Evolutionary conservation across 2,797 vertebrate species (phyloP), one percentile per base, ranked within the genome.

Genomic region (Rhinella marina): DNA sequence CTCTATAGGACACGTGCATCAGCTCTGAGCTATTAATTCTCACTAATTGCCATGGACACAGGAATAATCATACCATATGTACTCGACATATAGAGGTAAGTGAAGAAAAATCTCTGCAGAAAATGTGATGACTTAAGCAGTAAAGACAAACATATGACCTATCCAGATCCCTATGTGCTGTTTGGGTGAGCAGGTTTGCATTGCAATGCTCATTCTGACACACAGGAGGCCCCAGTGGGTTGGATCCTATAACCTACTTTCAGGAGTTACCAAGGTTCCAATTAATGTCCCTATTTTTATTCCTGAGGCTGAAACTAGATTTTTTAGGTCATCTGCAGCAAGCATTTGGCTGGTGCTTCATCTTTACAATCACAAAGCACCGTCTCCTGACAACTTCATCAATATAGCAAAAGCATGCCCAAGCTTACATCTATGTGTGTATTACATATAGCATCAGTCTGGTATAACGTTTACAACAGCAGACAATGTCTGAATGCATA

Each of bases 321-420:
- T 92, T 85, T 94, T 92, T 92, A 92, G 93, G 92, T 94, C 93
- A 93, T 91, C 91, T 92, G 91, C 85, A 87, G 90, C 86, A 87
- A 2, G 50, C 72, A 56, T 1, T 66, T 87, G 75, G 3, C 72
- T 86, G 80, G 72, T 86, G 73, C 84, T 89, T 89, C 56, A 79
- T 89, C 80, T 83, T 86, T 81, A 25, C 64, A 86, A 86, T 86
- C 64, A 79, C 32, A n/a, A 80, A 70, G 84, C 61, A 61, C 9
- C 78, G 64, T 83, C 84, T 83, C 41, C 62, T 59, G 80, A 72
- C 78, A 83, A 75, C 62, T 78, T 64, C 57, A 88, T 77, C 84
- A 81, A 82, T 82, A 89, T 82, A 79, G 86, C 70, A 29, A 57
- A 87, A 52, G 41, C 13, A 80, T 41, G 75, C 7, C 14, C 83